phyloP scores from a whole-genome alignment of 2,888 invertebrate genomes.

The Rotaria socialis region DNA sequence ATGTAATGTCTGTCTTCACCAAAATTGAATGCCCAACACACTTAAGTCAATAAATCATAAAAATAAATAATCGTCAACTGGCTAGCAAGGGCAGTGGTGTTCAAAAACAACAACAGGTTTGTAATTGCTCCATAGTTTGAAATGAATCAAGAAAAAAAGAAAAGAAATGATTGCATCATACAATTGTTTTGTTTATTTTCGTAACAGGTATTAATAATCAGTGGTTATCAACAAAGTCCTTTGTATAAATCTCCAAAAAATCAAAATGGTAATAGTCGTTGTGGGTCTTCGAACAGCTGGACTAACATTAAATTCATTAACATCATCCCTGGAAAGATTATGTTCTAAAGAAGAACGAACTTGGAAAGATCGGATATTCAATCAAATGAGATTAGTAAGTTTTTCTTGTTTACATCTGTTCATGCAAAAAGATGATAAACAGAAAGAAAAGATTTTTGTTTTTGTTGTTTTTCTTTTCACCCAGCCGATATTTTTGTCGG shows the following conservation, averaged over 20 bases:
- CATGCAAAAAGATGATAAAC: no score
- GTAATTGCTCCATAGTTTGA: not conserved
- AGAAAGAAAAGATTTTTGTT: not conserved
- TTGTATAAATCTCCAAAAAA: not conserved
- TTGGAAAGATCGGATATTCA: not conserved
- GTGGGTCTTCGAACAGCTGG: not conserved
- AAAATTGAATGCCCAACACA: not conserved
- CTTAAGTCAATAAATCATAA: not conserved
- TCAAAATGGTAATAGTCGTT: not conserved
- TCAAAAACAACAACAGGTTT: not conserved
- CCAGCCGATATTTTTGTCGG: not conserved
- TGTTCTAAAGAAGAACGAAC: not conserved
- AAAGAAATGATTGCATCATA: not conserved
- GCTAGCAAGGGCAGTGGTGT: not conserved
- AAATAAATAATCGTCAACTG: not conserved
- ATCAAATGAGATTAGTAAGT: conserved; percentile 7
- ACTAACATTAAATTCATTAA: not conserved
- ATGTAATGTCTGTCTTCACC: not conserved
- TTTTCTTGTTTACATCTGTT: not conserved
- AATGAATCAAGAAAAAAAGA: no score
- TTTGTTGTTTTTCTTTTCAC: not conserved
- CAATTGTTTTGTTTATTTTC: not conserved
- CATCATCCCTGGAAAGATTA: not conserved
- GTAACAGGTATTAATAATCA: not conserved
- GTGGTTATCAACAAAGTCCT: not conserved